Base-by-base conservation (phyloP, 2,888 invertebrate genomes). In the Macaria notata region DNA sequence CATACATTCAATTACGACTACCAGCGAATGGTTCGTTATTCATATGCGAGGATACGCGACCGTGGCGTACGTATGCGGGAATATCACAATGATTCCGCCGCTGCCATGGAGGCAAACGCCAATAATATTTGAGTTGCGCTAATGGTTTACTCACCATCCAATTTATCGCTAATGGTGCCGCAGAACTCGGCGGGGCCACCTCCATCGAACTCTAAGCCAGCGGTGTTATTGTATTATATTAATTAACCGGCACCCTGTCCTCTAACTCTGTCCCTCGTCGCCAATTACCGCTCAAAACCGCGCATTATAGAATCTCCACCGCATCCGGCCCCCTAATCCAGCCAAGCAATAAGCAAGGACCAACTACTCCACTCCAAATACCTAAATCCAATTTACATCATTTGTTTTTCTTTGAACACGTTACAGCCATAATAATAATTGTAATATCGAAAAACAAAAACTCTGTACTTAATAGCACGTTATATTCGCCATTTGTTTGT, bases 1-100 rank as follows among this genome's bases (percentile, higher is more conserved):
- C 66, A 73, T 76, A 72, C 65, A 80, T 75, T 76, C 69, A 75
- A 75, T 76, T 71, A 76, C 64, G 66, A 75, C 61, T 75, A 73
- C 70, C 64, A 73, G 81, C 81, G 83, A 81, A 76, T 77, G 74
- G 71, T 78, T 76, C 66, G 68, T 75, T 76, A 77, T 71, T 69
- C 62, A 71, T 71, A 65, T 66, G 62, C 58, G 52, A 9, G 49
- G 36, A 52, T 36, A 52, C 38, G 47, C 53, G 56, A 61, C 42
- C 62, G 57, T 54, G 61, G 30, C 42, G 31, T 43, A 29, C 38
- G 46, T 61, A 65, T 66, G 31, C 31, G 55, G 60, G 56, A 67
- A 70, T 64, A 67, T 54, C 59, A 62, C 54, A 64, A 64, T 62
- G 54, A 64, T 56, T 64, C 56, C 52, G 61, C 51, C 45, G 53